These are phyloP conservation scores for Euura saliciscinereae DNA, from an alignment of 1,140 invertebrate species.

Conservation along the genomic window DNA sequence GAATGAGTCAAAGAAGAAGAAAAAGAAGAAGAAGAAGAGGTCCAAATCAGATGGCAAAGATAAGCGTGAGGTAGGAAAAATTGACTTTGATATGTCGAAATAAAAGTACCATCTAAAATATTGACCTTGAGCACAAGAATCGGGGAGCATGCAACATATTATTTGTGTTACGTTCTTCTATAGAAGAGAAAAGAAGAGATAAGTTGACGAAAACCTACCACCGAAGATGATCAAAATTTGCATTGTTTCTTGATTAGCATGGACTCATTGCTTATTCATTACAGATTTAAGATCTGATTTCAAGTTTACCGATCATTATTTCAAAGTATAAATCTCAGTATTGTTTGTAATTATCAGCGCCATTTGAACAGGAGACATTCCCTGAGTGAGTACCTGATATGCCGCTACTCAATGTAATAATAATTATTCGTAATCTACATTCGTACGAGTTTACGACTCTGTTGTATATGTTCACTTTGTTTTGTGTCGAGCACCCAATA, in stretches of 20 bases:
- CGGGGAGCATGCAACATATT: conserved; percentile 45
- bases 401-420: conserved; percentile 59
- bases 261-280: conserved; percentile 44
- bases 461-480: conserved; percentile 47
- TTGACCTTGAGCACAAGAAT: conserved; percentile 45
- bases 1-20: conserved; percentile 49
- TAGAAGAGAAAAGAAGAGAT: neutral
- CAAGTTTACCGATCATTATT: conserved; percentile 55
- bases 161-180: conserved; percentile 35
- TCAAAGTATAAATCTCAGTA: conserved; percentile 61
- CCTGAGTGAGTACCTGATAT: conserved; percentile 60
- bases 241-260: conserved; percentile 43
- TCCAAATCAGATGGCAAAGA: conserved; percentile 43
- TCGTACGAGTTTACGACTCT: conserved; percentile 43
- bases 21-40: conserved; percentile 52
- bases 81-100: neutral
- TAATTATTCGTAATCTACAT: conserved; percentile 50
- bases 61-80: conserved; percentile 49
- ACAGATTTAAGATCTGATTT: conserved; percentile 47
- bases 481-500: conserved; percentile 54
- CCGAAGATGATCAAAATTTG: conserved; percentile 19
- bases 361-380: conserved; percentile 60
- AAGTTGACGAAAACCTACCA: neutral
- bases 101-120: neutral
- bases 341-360: conserved; percentile 61